phyloP scores from a whole-genome alignment of 2,113 vertebrate species.

The Hymenochirus boettgeri region DNA sequence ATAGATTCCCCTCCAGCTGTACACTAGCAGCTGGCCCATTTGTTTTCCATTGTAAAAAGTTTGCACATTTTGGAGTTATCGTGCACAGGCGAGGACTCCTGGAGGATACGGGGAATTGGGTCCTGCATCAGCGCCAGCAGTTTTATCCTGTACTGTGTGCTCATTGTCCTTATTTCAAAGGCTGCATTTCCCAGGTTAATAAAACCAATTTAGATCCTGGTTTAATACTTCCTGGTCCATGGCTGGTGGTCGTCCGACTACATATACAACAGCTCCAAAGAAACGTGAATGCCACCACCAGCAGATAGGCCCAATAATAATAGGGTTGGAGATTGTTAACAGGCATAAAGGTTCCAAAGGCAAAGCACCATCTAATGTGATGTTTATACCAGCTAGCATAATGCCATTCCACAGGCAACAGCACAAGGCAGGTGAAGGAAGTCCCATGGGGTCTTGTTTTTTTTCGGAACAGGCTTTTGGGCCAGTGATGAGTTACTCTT shows the following conservation, averaged over 20 bases:
- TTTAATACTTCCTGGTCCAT: conserved; percentile 49
- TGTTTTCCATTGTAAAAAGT: conserved; percentile 59
- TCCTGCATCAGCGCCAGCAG: conserved; percentile 83
- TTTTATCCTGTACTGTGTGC: conserved; percentile 89
- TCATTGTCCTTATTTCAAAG: conserved; percentile 91
- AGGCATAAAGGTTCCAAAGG: conserved; percentile 77
- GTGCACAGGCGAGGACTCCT: conserved; percentile 66
- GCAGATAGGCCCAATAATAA: conserved; percentile 82
- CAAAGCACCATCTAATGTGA: conserved; percentile 91
- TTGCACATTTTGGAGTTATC: conserved; percentile 53
- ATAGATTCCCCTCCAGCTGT: conserved; percentile 48
- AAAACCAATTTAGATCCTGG: conserved; percentile 64
- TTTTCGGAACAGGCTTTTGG: conserved; percentile 59
- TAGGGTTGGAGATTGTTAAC: conserved; percentile 78
- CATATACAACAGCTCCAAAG: conserved; percentile 82
- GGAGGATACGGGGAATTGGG: conserved; percentile 75
- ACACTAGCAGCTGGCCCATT: conserved; percentile 52
- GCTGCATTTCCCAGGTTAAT: conserved; percentile 68
- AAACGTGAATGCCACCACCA: conserved; percentile 78
- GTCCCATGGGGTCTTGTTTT: conserved; percentile 62
- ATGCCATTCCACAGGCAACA: conserved; percentile 89
- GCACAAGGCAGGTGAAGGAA: conserved; percentile 85
- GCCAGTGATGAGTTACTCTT: conserved; percentile 59
- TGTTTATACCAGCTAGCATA: conserved; percentile 92
- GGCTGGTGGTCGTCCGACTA: conserved; percentile 66